Base-by-base conservation (phyloP, 2,888 invertebrate species). In the Epinotia ramella region DNA sequence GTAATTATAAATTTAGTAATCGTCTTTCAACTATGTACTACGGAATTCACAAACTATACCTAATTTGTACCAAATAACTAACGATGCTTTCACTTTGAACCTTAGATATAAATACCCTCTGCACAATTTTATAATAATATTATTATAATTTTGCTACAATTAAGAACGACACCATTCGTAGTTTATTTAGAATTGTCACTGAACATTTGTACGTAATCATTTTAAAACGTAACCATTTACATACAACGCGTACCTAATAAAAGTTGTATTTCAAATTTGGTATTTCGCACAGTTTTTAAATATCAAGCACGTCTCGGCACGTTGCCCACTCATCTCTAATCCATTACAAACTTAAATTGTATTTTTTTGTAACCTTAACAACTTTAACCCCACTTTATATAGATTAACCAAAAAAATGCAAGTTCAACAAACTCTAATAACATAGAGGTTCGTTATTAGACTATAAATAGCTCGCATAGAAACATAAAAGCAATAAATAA, bases 121-220 rank as follows among this genome's bases (percentile, higher is more conserved):
- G 76, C 76, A 76, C 76, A 76, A 72, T 66, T 76, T 76, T 72
- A 67, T 72, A 67, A 72, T 76, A 76, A 76, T 72, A 72, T 40
- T 63, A 62, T 49, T 70, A 49, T 72, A 63, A 72, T 76, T 76
- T 76, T 28, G 66, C 62, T 76, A 60, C 75, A 56, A 74, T 66
- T 75, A 75, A 71, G 71, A 74, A 66, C 59, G 44, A 71, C 66
- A 75, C 75, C 62, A 70, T 46, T 59, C 5, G 75, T 76, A 76
- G 75, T 71, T 76, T 76, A 62, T 76, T 76, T 76, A 71, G 71
- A 76, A 53, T 65, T 71, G 60, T 56, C 71, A 60, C 66, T 65
- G 40, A 66, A 71, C 56, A 12, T 76, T 71, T 67, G 65, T 59
- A 59, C 70, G 73, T 77, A 77, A 40, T 40, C 69, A 73, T 73